phyloP scores from a whole-genome alignment of 2,113 vertebrate species.

The Menidia beryllina region DNA sequence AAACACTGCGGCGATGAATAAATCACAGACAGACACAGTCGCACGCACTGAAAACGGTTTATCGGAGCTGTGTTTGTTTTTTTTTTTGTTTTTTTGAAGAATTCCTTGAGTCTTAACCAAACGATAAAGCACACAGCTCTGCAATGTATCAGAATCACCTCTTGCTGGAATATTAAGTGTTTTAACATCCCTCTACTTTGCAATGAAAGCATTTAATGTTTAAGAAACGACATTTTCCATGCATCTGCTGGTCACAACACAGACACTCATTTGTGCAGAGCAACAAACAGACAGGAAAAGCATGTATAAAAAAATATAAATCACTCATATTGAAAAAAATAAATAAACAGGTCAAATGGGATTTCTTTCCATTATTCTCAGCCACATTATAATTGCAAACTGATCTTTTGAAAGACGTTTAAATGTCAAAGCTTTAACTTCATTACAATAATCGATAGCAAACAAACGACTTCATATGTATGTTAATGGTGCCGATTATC shows the following conservation, averaged over 20 bases:
- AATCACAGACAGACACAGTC: constrained; percentile 45
- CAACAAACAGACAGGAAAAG: not conserved
- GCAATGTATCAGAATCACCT: not conserved
- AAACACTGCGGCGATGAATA: constrained; percentile 52
- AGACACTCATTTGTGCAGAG: no score
- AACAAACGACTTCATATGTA: not conserved
- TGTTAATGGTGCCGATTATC: no score
- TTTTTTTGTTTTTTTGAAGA: constrained; percentile 14
- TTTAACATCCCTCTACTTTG: not conserved
- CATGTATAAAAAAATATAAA: not conserved
- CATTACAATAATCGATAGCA: not conserved
- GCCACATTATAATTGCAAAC: not conserved
- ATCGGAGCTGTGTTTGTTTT: constrained; percentile 21
- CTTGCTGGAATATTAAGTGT: not conserved
- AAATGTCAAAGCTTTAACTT: not conserved
- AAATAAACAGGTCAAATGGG: no score
- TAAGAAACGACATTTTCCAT: not conserved
- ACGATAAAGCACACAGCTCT: not conserved
- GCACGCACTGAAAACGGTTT: constrained; percentile 16
- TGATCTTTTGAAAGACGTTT: not conserved
- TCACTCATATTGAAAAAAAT: no score
- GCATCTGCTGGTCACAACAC: no score
- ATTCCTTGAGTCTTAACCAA: not conserved
- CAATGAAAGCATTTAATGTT: constrained; percentile 6
- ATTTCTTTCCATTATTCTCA: no score